Evolutionary conservation across 2,888 invertebrate species (phyloP).

Genomic region (Cephus runcator): DNA sequence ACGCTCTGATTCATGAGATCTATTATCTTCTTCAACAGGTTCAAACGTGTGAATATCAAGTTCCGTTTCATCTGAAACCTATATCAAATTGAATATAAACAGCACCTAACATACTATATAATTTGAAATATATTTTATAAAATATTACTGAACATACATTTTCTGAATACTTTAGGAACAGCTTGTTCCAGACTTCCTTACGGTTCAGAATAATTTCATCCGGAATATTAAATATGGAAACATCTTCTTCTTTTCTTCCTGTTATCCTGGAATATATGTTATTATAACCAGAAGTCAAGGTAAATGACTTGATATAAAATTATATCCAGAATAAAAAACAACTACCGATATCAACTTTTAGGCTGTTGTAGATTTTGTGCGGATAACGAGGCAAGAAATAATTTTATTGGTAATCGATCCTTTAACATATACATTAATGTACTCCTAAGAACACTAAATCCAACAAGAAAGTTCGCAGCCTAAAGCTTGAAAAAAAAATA

Average conservation of each 20-base stretch:
- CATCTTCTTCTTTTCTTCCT: not conserved
- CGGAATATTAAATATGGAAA: not conserved
- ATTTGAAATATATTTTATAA: not conserved
- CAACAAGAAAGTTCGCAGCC: not conserved
- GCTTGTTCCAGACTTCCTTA: slow-evolving; percentile 35
- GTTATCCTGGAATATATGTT: not conserved
- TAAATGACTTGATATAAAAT: not conserved
- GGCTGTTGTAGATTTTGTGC: not conserved
- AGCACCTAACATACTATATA: not conserved
- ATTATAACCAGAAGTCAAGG: not conserved
- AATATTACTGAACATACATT: slow-evolving; percentile 26
- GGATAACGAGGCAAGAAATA: not conserved
- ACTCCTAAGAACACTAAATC: not conserved
- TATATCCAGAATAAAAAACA: not conserved
- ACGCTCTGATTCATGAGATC: slow-evolving; percentile 13
- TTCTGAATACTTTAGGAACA: slow-evolving; percentile 42
- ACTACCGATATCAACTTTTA: not conserved
- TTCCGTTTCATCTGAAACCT: slow-evolving; percentile 34
- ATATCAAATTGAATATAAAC: not conserved
- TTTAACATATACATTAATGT: not conserved
- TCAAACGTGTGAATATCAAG: slow-evolving; percentile 29
- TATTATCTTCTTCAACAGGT: slow-evolving; percentile 12
- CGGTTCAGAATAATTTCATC: slow-evolving; percentile 25
- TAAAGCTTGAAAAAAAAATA: not conserved
- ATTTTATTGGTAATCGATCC: not conserved